Base-by-base conservation (phyloP, 2,888 invertebrate species). In the Eupithecia tripunctaria region DNA sequence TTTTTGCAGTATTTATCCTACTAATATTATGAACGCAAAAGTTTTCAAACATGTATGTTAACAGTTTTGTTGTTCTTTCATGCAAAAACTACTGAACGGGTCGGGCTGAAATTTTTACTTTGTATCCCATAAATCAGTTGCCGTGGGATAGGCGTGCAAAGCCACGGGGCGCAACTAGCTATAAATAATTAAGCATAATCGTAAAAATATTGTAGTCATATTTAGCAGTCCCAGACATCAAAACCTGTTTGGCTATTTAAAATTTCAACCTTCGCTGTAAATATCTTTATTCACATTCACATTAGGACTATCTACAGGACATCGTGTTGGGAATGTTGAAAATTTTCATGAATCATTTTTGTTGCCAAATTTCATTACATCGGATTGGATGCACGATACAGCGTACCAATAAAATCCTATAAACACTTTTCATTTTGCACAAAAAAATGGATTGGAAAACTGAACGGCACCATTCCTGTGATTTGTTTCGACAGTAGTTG, bases 281-380 rank as follows among this genome's bases (percentile, higher is more conserved):
- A 12, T 10, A 21, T 10, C 21, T 51, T 51, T 21, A 12, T 56
- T 56, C 14, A n/a, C n/a, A n/a, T n/a, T n/a, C n/a, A n/a, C n/a
- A n/a, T n/a, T n/a, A n/a, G n/a, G n/a, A n/a, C n/a, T n/a, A n/a
- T n/a, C n/a, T n/a, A n/a, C n/a, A n/a, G n/a, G n/a, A n/a, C n/a
- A n/a, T 3, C 21, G 5, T 21, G 21, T 56, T 56, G 12, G 56
- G 56, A 56, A 25, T 14, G 14, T n/a, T n/a, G n/a, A n/a, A 7
- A 56, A 56, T 56, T 76, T 79, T 75, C 78, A 85, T 88, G 86
- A 86, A 87, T 88, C 83, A 87, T 88, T 87, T 80, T 85, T 84
- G 63, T 67, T 51, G 65, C 43, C 67, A 65, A 72, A 70, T 75
- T 72, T 67, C 67, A 72, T 72, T 75, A 70, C 66, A 70, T 69